Percentiles rank a stretch among this genome's conserved stretches.
Evolutionary conservation across 2,888 invertebrate species (phyloP).

Genomic region (Drosophila sordidula): DNA sequence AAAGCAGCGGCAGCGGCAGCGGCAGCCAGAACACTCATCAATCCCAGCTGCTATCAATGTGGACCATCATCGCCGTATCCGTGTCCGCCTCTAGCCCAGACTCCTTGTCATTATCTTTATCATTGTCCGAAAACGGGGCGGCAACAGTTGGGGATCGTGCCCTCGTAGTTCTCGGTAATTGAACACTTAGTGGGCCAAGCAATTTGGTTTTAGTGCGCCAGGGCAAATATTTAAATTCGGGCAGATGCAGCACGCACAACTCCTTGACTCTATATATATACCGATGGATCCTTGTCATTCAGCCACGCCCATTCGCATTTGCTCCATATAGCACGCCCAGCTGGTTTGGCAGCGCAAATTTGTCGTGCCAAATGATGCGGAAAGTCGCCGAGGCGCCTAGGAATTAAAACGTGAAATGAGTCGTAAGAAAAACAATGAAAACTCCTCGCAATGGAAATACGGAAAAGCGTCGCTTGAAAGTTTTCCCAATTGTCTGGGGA

Average conservation of each 20-base stretch:
- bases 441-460: slow-evolving; percentile 55
- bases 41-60: slow-evolving; percentile 79
- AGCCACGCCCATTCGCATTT: slow-evolving; percentile 21
- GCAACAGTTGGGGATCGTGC: neutral
- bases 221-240: slow-evolving; percentile 68
- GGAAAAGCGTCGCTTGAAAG: slow-evolving; percentile 59
- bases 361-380: slow-evolving; percentile 76
- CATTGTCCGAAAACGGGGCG: neutral
- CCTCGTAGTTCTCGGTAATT: slow-evolving; percentile 58
- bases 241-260: slow-evolving; percentile 38
- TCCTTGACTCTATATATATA: slow-evolving; percentile 28
- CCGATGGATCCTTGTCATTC: neutral
- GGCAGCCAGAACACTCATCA: slow-evolving; percentile 49
- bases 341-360: slow-evolving; percentile 64
- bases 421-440: slow-evolving; percentile 81
- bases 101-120: slow-evolving; percentile 36
- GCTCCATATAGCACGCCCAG: slow-evolving; percentile 30
- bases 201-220: slow-evolving; percentile 68
- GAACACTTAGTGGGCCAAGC: slow-evolving; percentile 76
- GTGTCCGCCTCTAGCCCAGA: neutral
- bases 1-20: slow-evolving; percentile 4
- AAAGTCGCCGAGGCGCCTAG: slow-evolving; percentile 69
- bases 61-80: slow-evolving; percentile 54
- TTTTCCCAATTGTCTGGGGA: slow-evolving; percentile 75
- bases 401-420: slow-evolving; percentile 83